Conservation (phyloP, 2,797 vertebrate species). For the Artibeus lituratus region DNA sequence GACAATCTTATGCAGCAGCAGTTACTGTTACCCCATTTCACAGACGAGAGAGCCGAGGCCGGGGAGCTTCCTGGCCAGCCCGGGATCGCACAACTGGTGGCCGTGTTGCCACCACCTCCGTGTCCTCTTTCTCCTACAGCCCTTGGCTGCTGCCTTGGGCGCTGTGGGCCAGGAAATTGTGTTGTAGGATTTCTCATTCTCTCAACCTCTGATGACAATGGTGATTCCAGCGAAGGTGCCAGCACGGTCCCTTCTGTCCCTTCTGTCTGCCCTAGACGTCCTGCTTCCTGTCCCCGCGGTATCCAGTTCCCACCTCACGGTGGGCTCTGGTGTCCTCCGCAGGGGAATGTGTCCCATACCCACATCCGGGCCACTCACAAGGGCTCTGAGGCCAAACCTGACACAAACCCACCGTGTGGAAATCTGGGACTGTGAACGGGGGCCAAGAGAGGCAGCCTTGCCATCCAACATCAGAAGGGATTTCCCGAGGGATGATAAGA, state of each 20-base stretch:
- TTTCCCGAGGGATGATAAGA: not conserved
- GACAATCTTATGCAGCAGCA: not conserved
- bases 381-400: not conserved
- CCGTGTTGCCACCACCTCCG: accelerated
- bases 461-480: not conserved
- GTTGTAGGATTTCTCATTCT: not conserved
- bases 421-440: not conserved
- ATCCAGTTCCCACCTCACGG: too few relatives aligned
- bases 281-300: not conserved
- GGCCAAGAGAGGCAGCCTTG: not conserved
- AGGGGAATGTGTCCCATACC: not conserved
- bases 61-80: not conserved
- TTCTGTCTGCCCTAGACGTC: not conserved
- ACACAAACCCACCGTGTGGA: not conserved
- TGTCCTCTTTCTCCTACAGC: not conserved
- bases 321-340: not conserved
- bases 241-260: too few relatives aligned
- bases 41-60: not conserved
- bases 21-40: not conserved
- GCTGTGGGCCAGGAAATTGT: not conserved
- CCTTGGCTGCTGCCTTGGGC: not conserved
- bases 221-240: not conserved
- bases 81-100: not conserved
- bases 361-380: accelerated
- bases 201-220: accelerated